Evolutionary conservation across 2,888 invertebrate species (phyloP).

Genomic region (Lithophane socia): DNA sequence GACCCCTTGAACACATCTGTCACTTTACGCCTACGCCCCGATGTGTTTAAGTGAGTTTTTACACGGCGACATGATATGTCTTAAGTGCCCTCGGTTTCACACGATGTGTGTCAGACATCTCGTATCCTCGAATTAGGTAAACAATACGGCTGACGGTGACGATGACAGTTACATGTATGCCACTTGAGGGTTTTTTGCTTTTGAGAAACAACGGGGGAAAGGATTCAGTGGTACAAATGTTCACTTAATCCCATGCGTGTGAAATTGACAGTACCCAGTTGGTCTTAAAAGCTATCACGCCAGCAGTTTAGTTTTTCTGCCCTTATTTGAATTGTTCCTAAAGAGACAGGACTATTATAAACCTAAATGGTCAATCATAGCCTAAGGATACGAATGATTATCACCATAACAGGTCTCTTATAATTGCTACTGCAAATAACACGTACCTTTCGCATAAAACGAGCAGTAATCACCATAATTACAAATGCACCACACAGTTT

Average conservation of each 20-base stretch:
- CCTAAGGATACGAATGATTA: constrained; percentile 21
- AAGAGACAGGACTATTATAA: constrained; percentile 3
- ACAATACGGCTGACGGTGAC: constrained; percentile 74
- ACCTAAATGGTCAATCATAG: constrained; percentile 14
- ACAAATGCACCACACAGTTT: constrained; percentile 46
- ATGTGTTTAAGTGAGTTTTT: constrained; percentile 79
- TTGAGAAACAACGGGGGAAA: constrained; percentile 17
- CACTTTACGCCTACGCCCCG: constrained; percentile 82
- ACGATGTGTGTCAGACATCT: constrained; percentile 78
- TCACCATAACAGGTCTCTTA: constrained; percentile 20
- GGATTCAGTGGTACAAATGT: constrained; percentile 18
- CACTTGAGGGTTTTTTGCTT: constrained; percentile 33
- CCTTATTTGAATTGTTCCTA: background rate
- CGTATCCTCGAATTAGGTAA: constrained; percentile 76
- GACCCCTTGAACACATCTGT: constrained; percentile 81
- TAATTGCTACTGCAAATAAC: constrained; percentile 21
- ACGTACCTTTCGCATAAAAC: constrained; percentile 24
- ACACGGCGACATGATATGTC: constrained; percentile 75
- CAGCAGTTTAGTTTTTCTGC: constrained; percentile 7
- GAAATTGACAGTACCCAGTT: background rate
- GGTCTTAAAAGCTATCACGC: background rate
- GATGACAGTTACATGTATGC: constrained; percentile 58
- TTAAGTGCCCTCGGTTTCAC: constrained; percentile 82
- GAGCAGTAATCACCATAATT: constrained; percentile 47
- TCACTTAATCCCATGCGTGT: constrained; percentile 1